Evolutionary conservation across 2,888 invertebrate species (phyloP), one percentile per base, ranked within the genome.

Genomic region (Drosophila gaucha): DNA sequence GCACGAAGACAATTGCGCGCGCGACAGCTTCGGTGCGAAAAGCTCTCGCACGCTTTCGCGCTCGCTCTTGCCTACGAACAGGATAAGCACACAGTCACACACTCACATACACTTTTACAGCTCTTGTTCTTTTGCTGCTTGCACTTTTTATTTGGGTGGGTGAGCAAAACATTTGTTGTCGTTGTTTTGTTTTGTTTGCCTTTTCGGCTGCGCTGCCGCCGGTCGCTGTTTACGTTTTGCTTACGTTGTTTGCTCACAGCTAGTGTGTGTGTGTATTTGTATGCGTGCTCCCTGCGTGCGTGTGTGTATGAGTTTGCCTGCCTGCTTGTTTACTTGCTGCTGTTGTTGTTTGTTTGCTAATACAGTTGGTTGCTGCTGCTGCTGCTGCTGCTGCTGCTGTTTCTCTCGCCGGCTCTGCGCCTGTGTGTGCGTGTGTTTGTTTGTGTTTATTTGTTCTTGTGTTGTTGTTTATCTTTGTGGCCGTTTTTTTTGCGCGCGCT

Each of bases 401-500:
- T 68, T 69, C 69, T 56, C 55, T 57, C 62, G 22, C 47, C 49
- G 59, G 55, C 72, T 63, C 43, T 52, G 47, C 50, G 38, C 10
- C 31, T 38, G 46, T 44, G 41, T n/a, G 4, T 33, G 39, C 20
- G 35, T 46, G 64, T 67, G 43, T 59, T 57, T 69, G 64, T 43
- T 39, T 63, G 71, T 70, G 43, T 51, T 57, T 68, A 64, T 67
- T 63, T 71, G 67, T 70, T 70, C 57, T 69, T 57, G 64, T 55
- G 59, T 58, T 74, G 67, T 69, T 82, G 80, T 86, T 80, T 83
- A 80, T 86, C 73, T 86, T 86, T 57, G 83, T 71, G 78, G 78
- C 70, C 50, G 76, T 78, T 83, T 82, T 84, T 78, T 60, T 28
- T 62, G 43, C 58, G 20, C 49, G 44, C 43, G 31, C 59, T 38